Base-by-base conservation (phyloP, 2,888 invertebrate genomes). In the Rotaria socialis region DNA sequence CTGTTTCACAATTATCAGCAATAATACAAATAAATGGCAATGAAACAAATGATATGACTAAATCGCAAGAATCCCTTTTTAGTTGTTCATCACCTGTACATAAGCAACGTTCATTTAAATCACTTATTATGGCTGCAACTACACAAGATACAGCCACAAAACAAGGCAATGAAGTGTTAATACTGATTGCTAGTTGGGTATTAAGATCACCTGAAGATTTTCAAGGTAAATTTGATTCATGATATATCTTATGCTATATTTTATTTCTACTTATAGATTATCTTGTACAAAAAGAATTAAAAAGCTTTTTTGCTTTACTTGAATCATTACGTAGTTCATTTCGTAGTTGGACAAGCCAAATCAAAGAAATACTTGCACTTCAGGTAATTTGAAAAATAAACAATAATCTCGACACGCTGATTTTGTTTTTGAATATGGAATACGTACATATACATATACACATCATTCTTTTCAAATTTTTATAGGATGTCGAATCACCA, bases 181-280 rank as follows among this genome's bases (percentile, higher is more conserved):
- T 80, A 60, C 58, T 86, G 5, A 85, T 86, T 43, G 85, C 86
- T 19, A 60, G 55, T 16, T 86, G 86, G 86, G 85, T 86, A 22
- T 85, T 85, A 85, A 74, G 85, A 60, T 86, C 86, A 24, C 86
- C 86, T 22, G 85, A 85, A 85, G 86, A 86, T 84, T 86, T 86
- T 86, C 67, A 67, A 75, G 75, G 56, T 85, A 56, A 24, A 35
- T 24, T 14, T 56, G 4, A 8, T 16, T 19, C 41, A 10, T 24
- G 8, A 22, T 35, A 19, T 24, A 84, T 19, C 7, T 84, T 75
- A 16, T 75, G 10, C 19, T 67, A 27, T 3, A 2, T 67, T 67
- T 55, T 52, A 16, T 80, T 24, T 10, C 24, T 80, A 35, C 22
- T 8, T 47, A 14, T 55, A 75, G 86, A 86, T 52, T 60, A 85